phyloP scores from a whole-genome alignment of 2,113 vertebrate species.

The Microcebus tavaratra region DNA sequence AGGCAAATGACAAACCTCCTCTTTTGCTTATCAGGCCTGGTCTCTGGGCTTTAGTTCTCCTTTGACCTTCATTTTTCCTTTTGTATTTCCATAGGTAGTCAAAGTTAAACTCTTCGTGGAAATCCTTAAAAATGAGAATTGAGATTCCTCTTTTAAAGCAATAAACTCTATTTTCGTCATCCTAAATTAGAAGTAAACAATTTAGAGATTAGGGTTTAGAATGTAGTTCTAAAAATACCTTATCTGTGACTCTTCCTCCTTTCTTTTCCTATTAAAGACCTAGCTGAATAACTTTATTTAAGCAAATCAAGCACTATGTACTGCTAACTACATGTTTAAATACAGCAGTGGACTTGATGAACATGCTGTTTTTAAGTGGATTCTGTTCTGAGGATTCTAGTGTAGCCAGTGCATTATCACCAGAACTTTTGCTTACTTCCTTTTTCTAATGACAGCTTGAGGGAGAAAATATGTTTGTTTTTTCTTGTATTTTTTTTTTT shows the following conservation, averaged over 20 bases:
- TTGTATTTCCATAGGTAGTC: neutral
- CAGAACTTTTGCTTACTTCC: neutral
- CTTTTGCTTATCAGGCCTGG: neutral
- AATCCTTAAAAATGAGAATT: neutral
- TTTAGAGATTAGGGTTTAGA: neutral
- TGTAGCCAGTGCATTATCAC: neutral
- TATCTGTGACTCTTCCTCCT: neutral
- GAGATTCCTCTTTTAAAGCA: neutral
- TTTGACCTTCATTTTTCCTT: neutral
- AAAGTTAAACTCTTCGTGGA: neutral
- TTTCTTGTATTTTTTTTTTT: too few species aligned
- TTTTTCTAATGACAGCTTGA: neutral
- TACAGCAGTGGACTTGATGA: slow-evolving; percentile 9
- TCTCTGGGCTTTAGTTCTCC: neutral
- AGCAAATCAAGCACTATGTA: neutral
- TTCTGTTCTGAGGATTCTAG: neutral
- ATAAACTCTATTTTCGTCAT: neutral
- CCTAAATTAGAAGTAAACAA: neutral
- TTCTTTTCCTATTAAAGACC: neutral
- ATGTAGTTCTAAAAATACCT: neutral
- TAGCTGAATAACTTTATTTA: neutral
- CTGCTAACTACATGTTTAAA: neutral
- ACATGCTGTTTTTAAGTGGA: neutral
- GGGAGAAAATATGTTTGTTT: neutral
- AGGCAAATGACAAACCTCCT: neutral